Conservation (phyloP, 1,140 invertebrate species). For the Drosophila cardini region DNA sequence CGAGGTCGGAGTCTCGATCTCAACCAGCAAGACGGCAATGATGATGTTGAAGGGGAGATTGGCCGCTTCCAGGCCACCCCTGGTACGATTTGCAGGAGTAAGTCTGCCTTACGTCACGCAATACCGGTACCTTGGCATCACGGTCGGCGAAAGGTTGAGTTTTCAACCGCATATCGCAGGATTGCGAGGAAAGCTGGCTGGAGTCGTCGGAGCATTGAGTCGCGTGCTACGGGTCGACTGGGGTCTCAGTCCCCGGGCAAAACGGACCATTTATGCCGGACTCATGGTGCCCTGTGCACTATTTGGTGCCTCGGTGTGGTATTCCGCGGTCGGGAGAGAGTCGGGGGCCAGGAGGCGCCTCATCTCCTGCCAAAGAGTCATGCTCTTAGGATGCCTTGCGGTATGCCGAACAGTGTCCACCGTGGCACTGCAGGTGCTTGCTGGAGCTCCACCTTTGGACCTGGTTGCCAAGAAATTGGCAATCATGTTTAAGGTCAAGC, state of each 20-base stretch:
- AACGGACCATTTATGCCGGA: slow-evolving; percentile 24
- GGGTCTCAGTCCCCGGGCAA: slow-evolving; percentile 16
- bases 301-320: slow-evolving; percentile 12
- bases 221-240: slow-evolving; percentile 31
- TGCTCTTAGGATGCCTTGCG: slow-evolving; percentile 47
- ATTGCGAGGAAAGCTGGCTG: too few relatives aligned
- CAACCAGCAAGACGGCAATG: too few relatives aligned
- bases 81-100: too few relatives aligned
- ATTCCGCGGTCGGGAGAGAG: background rate
- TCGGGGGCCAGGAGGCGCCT: slow-evolving; percentile 46
- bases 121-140: too few relatives aligned
- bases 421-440: slow-evolving; percentile 34
- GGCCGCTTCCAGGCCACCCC: too few relatives aligned
- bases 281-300: slow-evolving; percentile 32
- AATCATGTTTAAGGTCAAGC: background rate
- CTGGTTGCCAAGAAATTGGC: background rate
- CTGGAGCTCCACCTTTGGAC: background rate
- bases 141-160: background rate
- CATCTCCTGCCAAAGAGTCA: background rate
- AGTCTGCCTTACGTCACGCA: too few relatives aligned
- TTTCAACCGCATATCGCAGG: too few relatives aligned
- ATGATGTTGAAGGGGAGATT: too few relatives aligned
- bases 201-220: slow-evolving; percentile 20
- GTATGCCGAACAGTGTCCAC: slow-evolving; percentile 61
- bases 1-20: too few relatives aligned